phyloP scores from a whole-genome alignment of 2,797 vertebrate genomes.

The Sphenodon punctatus region DNA sequence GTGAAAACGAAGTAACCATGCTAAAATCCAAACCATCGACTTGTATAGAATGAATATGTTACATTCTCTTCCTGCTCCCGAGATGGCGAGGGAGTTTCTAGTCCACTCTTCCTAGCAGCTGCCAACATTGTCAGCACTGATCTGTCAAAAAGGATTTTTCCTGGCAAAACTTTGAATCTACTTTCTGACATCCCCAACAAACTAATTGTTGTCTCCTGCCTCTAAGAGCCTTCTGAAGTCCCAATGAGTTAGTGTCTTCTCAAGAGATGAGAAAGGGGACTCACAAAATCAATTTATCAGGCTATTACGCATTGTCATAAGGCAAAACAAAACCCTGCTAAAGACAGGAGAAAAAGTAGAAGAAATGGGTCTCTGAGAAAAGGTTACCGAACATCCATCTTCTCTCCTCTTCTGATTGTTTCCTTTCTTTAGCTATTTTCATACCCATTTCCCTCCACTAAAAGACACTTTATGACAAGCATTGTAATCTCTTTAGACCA shows the following conservation, averaged over 20 bases:
- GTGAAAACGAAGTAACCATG: neutral
- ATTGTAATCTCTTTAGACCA: constrained; percentile 90
- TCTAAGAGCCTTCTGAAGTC: constrained; percentile 89
- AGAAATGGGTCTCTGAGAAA: constrained; percentile 87
- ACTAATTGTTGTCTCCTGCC: constrained; percentile 96
- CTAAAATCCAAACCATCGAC: constrained; percentile 29
- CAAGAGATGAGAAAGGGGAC: constrained; percentile 83
- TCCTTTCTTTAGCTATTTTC: constrained; percentile 84
- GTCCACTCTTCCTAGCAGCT: constrained; percentile 77
- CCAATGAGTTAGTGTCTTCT: constrained; percentile 92
- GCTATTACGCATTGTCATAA: constrained; percentile 86
- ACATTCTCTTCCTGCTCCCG: constrained; percentile 64
- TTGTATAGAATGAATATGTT: constrained; percentile 74
- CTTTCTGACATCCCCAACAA: constrained; percentile 92
- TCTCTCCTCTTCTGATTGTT: constrained; percentile 89
- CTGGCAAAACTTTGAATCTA: constrained; percentile 86
- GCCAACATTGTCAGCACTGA: constrained; percentile 89
- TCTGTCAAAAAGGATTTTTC: constrained; percentile 94
- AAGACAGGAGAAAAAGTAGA: constrained; percentile 83
- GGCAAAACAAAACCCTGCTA: constrained; percentile 83
- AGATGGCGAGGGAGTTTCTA: constrained; percentile 69
- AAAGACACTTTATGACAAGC: constrained; percentile 93
- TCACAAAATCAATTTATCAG: constrained; percentile 88
- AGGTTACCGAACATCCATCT: constrained; percentile 89
- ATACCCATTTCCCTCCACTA: constrained; percentile 83